Conservation (phyloP, 2,797 vertebrate species). For the Cetoscarus ocellatus region DNA sequence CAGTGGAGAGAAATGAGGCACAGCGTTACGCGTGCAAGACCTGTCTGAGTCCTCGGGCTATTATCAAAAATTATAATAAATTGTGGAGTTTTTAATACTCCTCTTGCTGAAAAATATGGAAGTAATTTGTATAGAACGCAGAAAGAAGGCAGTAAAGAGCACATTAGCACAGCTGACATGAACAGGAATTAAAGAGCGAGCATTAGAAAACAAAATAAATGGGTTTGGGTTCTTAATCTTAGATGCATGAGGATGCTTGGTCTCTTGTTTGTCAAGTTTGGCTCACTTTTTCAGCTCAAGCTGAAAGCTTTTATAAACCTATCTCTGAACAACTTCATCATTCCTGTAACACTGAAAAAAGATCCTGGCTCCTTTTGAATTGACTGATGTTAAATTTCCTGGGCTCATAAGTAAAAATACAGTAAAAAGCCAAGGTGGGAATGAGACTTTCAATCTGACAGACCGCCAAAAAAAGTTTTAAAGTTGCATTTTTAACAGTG, state of each 20-base stretch:
- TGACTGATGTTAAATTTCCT: too few species aligned
- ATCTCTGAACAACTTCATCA: too few species aligned
- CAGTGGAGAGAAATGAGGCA: conserved; percentile 21
- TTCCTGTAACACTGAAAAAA: too few species aligned
- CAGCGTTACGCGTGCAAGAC: conserved; percentile 12
- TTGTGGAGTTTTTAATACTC: conserved; percentile 31
- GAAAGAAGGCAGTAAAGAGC: conserved; percentile 32
- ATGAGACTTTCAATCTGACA: too few species aligned
- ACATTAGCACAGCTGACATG: conserved; percentile 17
- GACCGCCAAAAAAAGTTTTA: too few species aligned
- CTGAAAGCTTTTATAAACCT: background rate
- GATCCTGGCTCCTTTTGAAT: too few species aligned
- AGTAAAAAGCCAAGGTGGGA: too few species aligned
- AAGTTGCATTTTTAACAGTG: too few species aligned
- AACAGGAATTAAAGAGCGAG: conserved; percentile 15
- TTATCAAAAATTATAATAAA: conserved; percentile 40
- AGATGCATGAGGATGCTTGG: background rate
- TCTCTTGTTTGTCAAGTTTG: conserved; percentile 8
- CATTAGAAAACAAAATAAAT: conserved; percentile 10
- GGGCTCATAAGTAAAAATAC: too few species aligned
- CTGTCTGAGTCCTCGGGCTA: conserved; percentile 16
- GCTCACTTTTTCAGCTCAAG: background rate
- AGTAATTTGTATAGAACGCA: conserved; percentile 30
- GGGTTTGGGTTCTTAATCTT: background rate
- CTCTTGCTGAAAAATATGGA: conserved; percentile 33